Evolutionary conservation across 2,888 invertebrate genomes (phyloP).

Genomic region (Hyposoter didymator): DNA sequence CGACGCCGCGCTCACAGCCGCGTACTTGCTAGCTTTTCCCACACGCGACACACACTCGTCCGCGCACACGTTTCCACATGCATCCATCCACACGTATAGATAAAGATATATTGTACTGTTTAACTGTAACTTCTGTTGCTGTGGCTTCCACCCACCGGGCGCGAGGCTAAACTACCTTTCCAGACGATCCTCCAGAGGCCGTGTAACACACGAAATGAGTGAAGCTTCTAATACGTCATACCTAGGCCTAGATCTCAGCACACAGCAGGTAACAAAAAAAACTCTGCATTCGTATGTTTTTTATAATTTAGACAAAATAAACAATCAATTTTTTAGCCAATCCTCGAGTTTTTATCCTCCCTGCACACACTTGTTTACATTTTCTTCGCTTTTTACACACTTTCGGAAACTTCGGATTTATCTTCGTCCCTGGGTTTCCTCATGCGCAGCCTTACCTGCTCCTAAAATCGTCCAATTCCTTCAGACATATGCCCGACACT

Average conservation of each 20-base stretch:
- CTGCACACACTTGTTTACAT: neutral
- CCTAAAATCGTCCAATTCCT: conserved; percentile 30
- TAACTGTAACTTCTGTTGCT: conserved; percentile 45
- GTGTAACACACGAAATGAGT: conserved; percentile 72
- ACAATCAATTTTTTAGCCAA: neutral
- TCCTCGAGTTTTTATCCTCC: conserved; percentile 9
- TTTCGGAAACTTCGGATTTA: neutral
- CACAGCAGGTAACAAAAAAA: conserved; percentile 92
- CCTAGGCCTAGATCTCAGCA: conserved; percentile 94
- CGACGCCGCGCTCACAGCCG: neutral
- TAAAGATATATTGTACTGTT: conserved; percentile 23
- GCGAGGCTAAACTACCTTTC: conserved; percentile 42
- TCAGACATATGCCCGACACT: conserved; percentile 12
- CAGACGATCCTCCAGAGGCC: conserved; percentile 65
- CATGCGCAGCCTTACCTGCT: conserved; percentile 10
- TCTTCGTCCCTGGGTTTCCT: neutral
- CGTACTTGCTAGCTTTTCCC: neutral
- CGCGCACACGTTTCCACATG: neutral
- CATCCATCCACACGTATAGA: neutral
- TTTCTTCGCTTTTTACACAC: neutral
- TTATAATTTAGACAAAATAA: conserved; percentile 5
- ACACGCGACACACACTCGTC: neutral
- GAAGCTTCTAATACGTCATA: conserved; percentile 85
- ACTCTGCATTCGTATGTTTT: neutral
- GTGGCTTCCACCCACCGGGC: conserved; percentile 60